Base-by-base conservation (phyloP, 2,888 invertebrate species). In the Adela reaumurella region DNA sequence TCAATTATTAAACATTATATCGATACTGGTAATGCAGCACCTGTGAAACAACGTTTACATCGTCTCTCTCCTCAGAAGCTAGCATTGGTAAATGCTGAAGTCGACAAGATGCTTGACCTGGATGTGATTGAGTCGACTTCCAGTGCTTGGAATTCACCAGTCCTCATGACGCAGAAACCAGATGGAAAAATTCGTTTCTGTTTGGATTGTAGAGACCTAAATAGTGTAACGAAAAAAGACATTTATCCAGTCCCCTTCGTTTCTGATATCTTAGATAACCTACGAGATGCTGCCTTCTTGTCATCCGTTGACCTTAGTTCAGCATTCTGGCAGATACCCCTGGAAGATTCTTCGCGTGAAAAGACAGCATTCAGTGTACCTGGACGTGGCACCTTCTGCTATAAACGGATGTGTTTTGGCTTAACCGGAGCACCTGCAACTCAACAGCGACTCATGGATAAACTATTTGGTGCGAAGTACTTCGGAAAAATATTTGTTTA, bases 211-310 rank as follows among this genome's bases (percentile, higher is more conserved):
- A 5, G 24, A 24, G 24, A 24, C 5, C 24, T 24, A 6, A 24
- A 24, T 24, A 5, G 24, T 6, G 24, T 24, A 24, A 24, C 24
- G 10, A 53, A 49, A 24, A 48, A 49, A 43, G 53, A 55, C 44
- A 44, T 48, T 1, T 50, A 57, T 14, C 53, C 41, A 35, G 44
- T 56, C 2, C 57, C 57, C 2, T 56, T 56, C 46, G 45, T 61
- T 0, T 52, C 57, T 1, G 57, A 59, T 45, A 59, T 59, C 20
- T 42, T 61, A 6, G 59, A 59, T 17, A 59, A 59, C 20, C 41
- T 59, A 2, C 43, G 52, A 0, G 57, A 59, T 43, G 58, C 58
- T n/a, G 50, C 46, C 6, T 59, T 49, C 17, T 45, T 61, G 1
- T 45, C 51, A 1, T 55, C 53, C 18, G 49, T 59, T 0, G 58